Evolutionary conservation across 2,888 invertebrate genomes (phyloP), one percentile per base, ranked within the genome.

Genomic region (Apotomis turbidana): DNA sequence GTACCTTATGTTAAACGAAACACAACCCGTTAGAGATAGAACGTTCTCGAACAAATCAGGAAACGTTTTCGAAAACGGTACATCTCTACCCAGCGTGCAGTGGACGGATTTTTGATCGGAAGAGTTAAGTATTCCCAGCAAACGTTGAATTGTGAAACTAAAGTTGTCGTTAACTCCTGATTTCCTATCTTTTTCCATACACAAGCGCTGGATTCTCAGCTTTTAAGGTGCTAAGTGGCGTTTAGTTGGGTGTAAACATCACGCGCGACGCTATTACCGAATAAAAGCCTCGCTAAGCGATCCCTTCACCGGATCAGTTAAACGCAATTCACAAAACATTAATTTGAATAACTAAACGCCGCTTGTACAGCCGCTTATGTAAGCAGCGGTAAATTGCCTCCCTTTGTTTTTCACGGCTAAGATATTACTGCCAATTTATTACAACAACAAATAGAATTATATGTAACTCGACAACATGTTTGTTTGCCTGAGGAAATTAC

Each of bases 391-490:
- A 52, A 61, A 71, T 71, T 55, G 66, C 60, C 66, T 49, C 60
- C 63, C 67, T 73, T 76, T 76, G 75, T 76, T 74, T 76, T 74
- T 69, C 75, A 61, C 70, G 51, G 66, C 62, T 75, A 73, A 76
- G 67, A 73, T 76, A 76, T 75, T 68, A 62, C 71, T 57, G 70
- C 61, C 63, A 71, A 75, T 76, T 76, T 73, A 71, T 75, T 70
- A 74, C 58, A 71, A 55, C 71, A 68, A 58, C 61, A 66, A 44
- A 58, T 46, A 49, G 41, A 57, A 73, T 70, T 68, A 68, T 68
- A 61, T 71, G 54, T 54, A 68, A 49, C 51, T 58, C 13, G 41
- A 62, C 71, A 71, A 71, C 71, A 68, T 71, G 71, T 71, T 71
- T 71, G 71, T 71, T 71, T 68, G 54, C 51, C 6, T 38, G 41